Percentiles rank a stretch among this genome's conserved stretches.
These are phyloP conservation scores for Carcinoscorpius rotundicauda DNA, from an alignment of 1,140 invertebrate genomes.

Conservation along the genomic window DNA sequence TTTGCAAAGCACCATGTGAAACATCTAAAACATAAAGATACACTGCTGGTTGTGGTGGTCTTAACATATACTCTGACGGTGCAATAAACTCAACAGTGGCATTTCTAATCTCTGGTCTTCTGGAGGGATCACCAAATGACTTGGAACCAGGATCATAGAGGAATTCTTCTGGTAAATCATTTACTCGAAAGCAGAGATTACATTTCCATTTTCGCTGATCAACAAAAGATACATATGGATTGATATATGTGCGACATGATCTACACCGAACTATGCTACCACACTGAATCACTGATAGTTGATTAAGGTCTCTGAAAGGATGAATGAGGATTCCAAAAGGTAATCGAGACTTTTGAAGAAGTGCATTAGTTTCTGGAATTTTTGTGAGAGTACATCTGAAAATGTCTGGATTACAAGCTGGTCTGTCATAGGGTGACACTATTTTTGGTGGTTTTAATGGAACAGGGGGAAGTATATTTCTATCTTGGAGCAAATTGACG, in stretches of 20 bases:
- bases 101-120: conserved; percentile 87
- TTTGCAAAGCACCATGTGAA: conserved; percentile 76
- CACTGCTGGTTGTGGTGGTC: conserved; percentile 93
- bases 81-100: conserved; percentile 98
- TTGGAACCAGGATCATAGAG: conserved; percentile 87
- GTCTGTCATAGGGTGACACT: conserved; percentile 63
- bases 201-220: conserved; percentile 97
- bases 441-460: conserved; percentile 65
- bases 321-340: too few relatives aligned
- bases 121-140: conserved; percentile 79
- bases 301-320: too few relatives aligned
- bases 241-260: conserved; percentile 95
- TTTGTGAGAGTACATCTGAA: too few relatives aligned
- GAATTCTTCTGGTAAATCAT: conserved; percentile 97
- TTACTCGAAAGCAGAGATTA: conserved; percentile 92
- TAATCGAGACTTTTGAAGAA: too few relatives aligned
- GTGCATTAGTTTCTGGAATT: too few relatives aligned
- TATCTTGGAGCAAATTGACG: conserved; percentile 69
- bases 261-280: conserved; percentile 92
- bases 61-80: conserved; percentile 87
- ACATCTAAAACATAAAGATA: conserved; percentile 95
- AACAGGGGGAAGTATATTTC: conserved; percentile 64
- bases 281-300: conserved; percentile 93
- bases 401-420: conserved; percentile 83
- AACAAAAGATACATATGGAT: conserved; percentile 96